phyloP scores from a whole-genome alignment of 2,797 vertebrate genomes.

The Eidolon dupreanum region DNA sequence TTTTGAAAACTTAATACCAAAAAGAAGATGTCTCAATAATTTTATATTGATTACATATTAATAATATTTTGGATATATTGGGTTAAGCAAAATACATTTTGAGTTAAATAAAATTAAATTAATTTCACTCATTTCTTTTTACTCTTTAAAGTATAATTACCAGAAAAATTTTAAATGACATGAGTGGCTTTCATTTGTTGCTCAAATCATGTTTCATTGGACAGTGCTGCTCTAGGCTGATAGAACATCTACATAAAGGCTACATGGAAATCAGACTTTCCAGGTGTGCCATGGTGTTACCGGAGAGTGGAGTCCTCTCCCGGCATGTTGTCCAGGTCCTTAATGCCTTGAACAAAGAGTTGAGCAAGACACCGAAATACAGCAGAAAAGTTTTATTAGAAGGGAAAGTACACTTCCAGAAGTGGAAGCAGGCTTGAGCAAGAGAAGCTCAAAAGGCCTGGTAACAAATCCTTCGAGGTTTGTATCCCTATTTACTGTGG shows the following conservation, averaged over 20 bases:
- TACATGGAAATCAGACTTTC: not conserved
- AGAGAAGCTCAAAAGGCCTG: too few species aligned
- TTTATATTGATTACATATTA: not conserved
- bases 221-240: not conserved
- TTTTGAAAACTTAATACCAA: not conserved
- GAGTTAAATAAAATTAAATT: not conserved
- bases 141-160: not conserved
- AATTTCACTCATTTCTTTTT: not conserved
- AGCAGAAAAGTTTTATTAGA: too few species aligned
- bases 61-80: not conserved
- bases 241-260: not conserved
- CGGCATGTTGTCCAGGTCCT: too few species aligned
- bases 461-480: too few species aligned
- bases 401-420: too few species aligned
- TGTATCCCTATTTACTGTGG: too few species aligned
- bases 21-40: not conserved
- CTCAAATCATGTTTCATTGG: not conserved
- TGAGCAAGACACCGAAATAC: too few species aligned
- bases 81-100: not conserved
- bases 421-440: too few species aligned
- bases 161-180: not conserved
- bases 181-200: not conserved
- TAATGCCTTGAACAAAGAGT: too few species aligned
- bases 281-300: not conserved
- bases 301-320: too few species aligned